A percentile compares a stretch with the other conserved stretches of the same genome.
Conservation (phyloP, 2,888 invertebrate species). For the Nephrotoma appendiculata region DNA sequence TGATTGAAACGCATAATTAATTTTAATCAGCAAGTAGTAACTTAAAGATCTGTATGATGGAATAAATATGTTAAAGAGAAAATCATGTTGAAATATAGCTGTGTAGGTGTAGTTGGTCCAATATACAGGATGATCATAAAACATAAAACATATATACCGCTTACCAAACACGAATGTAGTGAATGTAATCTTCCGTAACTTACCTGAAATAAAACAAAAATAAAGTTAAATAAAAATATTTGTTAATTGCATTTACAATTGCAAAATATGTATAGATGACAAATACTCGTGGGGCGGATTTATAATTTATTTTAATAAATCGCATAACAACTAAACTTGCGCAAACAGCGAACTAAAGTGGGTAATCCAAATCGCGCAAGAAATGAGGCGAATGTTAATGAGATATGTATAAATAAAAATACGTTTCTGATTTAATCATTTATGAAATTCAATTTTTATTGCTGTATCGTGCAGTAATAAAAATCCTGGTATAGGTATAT, state of each 20-base stretch:
- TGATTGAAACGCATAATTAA: neutral
- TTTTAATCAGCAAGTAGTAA: neutral
- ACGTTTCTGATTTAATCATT: neutral
- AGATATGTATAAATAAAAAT: neutral
- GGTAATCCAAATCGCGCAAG: neutral
- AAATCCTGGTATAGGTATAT: neutral
- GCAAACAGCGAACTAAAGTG: neutral
- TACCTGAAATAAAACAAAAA: neutral
- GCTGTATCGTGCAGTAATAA: neutral
- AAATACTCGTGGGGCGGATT: neutral
- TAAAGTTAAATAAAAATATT: neutral
- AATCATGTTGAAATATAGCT: no score
- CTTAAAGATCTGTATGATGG: neutral
- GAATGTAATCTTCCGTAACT: neutral
- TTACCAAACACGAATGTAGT: no score
- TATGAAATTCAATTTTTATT: neutral
- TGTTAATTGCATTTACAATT: neutral
- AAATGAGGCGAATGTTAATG: neutral
- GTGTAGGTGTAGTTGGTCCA: no score
- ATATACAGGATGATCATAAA: no score
- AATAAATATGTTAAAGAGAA: no score
- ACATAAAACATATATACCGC: no score
- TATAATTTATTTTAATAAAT: neutral
- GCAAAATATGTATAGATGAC: neutral
- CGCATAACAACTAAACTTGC: neutral